Evolutionary conservation across 2,797 vertebrate species (phyloP).

Genomic region (Distichodus sexfasciatus): DNA sequence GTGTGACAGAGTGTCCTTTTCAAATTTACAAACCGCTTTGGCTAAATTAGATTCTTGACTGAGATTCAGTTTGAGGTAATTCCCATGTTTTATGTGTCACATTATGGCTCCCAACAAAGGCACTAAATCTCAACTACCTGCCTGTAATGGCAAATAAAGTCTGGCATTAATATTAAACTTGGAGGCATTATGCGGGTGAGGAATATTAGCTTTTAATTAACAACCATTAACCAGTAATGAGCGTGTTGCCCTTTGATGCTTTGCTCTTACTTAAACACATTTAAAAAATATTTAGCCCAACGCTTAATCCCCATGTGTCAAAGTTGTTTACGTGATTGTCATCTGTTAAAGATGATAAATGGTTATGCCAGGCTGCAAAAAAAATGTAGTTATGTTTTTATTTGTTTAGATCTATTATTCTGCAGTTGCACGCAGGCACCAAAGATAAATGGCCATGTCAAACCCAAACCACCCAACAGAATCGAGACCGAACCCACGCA

Average conservation of each 20-base stretch:
- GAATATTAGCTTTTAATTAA: not conserved
- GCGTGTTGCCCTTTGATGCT: not conserved
- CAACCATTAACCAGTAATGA: not conserved
- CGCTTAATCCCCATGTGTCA: not conserved
- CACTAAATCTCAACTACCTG: not conserved
- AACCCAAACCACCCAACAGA: conserved; percentile 27
- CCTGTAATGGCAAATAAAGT: not conserved
- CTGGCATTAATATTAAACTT: not conserved
- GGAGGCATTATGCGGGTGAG: not conserved
- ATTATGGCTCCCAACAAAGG: not conserved
- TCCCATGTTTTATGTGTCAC: too few species aligned
- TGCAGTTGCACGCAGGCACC: not conserved
- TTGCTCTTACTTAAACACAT: not conserved
- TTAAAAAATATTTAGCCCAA: not conserved
- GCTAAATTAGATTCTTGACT: too few species aligned
- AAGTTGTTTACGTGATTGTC: not conserved
- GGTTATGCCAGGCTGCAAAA: not conserved
- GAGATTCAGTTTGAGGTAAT: too few species aligned
- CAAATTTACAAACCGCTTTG: too few species aligned
- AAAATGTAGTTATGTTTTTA: not conserved
- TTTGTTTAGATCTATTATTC: not conserved
- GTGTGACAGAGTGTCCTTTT: too few species aligned
- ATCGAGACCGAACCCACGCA: conserved; percentile 21
- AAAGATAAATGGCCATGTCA: conserved; percentile 31
- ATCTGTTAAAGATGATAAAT: not conserved